Evolutionary conservation across 2,797 vertebrate genomes (phyloP), one percentile per base, ranked within the genome.

Genomic region (Antrozous pallidus): DNA sequence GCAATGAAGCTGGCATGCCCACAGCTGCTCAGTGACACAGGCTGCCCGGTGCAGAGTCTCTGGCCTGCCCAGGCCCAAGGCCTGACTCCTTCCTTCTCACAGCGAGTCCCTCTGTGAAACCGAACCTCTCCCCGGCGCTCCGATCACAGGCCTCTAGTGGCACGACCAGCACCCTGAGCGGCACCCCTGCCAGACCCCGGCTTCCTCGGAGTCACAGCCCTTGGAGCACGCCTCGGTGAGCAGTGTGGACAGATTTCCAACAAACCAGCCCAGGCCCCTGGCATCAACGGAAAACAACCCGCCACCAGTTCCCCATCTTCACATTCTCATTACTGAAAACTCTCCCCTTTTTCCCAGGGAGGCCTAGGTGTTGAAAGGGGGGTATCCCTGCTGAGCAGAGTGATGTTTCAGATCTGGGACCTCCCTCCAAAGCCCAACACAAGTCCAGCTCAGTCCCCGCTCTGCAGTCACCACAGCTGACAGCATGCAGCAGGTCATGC

Each of bases 81-180:
- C 47, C 36, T 28, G 31, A 45, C 20, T 61, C 81, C 73, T 47
- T 17, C 42, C 63, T 22, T 36, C 33, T 45, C 75, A 65, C 17
- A n/a, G 51, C 36, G 24, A 73, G 65, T 16, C 33, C 70, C 36
- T 40, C 28, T 26, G 12, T 31, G 73, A 38, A 16, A 8, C 24
- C 6, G 45, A 75, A 75, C 90, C 87, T 71, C 94, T 95, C 92
- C 85, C 91, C 36, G 54, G 42, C 58, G 17, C 6, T 69, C 82
- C 96, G 90, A 94, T 70, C 90, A 42, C 89, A 96, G 74, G 90
- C 36, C 42, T 94, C 80, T 84, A 74, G 36, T 47, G 33, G 36
- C 80, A 33, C 1, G 0, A 74, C 49, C 79, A 81, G 82, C 95
- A 82, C 47, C 83, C 90, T 90, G 88, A 92, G 82, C 12, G 67